These are phyloP conservation scores for Apolygus lucorum DNA, from an alignment of 1,140 invertebrate genomes.

Conservation along the genomic window DNA sequence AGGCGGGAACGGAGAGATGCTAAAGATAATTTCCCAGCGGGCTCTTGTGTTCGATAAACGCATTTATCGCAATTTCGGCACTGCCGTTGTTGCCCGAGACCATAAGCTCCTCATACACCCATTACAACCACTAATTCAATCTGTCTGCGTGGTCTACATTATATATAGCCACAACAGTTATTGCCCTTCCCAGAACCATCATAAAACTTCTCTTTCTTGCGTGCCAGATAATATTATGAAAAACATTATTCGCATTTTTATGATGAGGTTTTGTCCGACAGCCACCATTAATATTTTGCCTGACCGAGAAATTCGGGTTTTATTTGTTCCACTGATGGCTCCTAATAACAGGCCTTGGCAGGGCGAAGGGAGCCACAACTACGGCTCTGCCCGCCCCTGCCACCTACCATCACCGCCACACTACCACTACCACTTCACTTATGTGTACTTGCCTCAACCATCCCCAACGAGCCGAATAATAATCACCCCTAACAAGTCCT, in stretches of 20 bases:
- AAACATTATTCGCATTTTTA: slow-evolving; percentile 28
- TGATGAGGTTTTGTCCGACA: slow-evolving; percentile 13
- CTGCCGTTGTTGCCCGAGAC: not conserved
- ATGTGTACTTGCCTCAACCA: not conserved
- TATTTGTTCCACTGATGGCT: slow-evolving; percentile 18
- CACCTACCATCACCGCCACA: not conserved
- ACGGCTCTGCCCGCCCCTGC: not conserved
- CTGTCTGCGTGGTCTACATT: slow-evolving; percentile 17
- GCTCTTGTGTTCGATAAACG: not conserved
- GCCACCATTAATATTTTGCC: slow-evolving; percentile 14
- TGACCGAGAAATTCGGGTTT: slow-evolving; percentile 7
- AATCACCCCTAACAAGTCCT: not conserved
- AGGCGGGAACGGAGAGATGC: too few relatives aligned
- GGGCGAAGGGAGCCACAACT: not conserved
- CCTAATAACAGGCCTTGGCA: slow-evolving; percentile 14
- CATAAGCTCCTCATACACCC: not conserved
- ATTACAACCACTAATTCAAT: slow-evolving; percentile 19
- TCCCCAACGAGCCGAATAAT: not conserved
- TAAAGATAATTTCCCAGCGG: not conserved
- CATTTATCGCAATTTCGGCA: not conserved
- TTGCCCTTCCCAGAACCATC: slow-evolving; percentile 25
- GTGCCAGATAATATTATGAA: slow-evolving; percentile 29
- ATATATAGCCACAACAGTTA: slow-evolving; percentile 20
- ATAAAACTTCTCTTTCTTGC: slow-evolving; percentile 24
- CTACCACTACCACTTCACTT: not conserved